Base-by-base conservation (phyloP, 1,140 invertebrate species). In the Macrosteles quadrilineatus region DNA sequence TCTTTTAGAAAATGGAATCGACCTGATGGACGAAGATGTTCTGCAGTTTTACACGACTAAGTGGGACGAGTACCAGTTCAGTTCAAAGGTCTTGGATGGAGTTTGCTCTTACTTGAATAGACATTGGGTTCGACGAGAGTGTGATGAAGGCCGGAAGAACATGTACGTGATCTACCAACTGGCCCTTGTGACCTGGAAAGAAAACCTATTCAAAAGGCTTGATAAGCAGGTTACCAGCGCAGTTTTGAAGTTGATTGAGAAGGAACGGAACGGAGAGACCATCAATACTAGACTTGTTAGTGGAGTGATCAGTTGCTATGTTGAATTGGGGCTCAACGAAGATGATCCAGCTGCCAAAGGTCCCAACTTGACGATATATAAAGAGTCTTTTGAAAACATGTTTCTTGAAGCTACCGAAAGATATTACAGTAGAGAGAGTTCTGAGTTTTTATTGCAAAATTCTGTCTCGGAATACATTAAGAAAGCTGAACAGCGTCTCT, bases 401-500 rank as follows among this genome's bases (percentile, higher is more conserved):
- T 99, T 99, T 81, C 84, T 99, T 1, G 91, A 96, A 73, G 96
- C 99, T 77, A 99, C 98, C 0, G 94, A 96, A 82, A 83, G 92
- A 43, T 99, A 96, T 85, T 99, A 99, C 79, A 93, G 89, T 12
- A 85, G 91, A 67, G 97, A 99, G 82, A 98, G 96, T 76, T 91
- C 88, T 2, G 94, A 97, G 75, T 99, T 98, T 82, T 84, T 99
- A n/a, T 84, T 88, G 47, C 91, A 96, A 75, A 99, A 98, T 83
- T 94, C 97, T 0, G 95, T 99, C 31, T 98, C 97, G 1, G 97
- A 99, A 79, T 99, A 99, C 79, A 96, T 99, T 93, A 98, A 98
- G 83, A 97, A 97, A 86, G 96, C 95, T 1, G 97, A 98, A 76
- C 90, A 93, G 77, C 87, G 97, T 53, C 83, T 99, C 29, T 84